phyloP scores from a whole-genome alignment of 2,888 invertebrate genomes.

The Hydriomena furcata region DNA sequence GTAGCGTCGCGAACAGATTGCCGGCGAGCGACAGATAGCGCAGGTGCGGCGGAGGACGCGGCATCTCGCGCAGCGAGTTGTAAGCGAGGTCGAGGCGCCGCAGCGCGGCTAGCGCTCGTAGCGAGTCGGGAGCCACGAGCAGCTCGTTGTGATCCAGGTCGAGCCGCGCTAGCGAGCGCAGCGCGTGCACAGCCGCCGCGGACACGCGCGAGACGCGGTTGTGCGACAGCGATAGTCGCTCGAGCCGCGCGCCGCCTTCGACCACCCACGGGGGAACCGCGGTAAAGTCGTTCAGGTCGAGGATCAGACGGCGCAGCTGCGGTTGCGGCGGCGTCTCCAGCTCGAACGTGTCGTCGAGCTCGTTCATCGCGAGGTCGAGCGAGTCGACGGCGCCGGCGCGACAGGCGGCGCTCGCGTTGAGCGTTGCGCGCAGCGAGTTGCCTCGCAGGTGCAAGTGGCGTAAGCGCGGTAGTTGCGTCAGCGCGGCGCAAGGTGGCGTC shows the following conservation, averaged over 20 bases:
- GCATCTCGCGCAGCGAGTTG: conserved; percentile 85
- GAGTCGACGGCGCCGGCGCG: conserved; percentile 85
- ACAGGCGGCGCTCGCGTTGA: conserved; percentile 64
- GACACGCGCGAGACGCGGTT: conserved; percentile 87
- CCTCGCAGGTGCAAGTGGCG: conserved; percentile 85
- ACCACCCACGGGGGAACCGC: conserved; percentile 85
- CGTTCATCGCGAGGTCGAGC: conserved; percentile 91
- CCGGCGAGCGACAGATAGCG: conserved; percentile 89
- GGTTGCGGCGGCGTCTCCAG: conserved; percentile 86
- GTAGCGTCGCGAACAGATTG: conserved; percentile 87
- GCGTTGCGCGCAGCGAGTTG: conserved; percentile 51
- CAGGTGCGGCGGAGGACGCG: conserved; percentile 82
- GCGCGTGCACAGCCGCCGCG: conserved; percentile 65
- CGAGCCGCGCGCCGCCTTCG: conserved; percentile 85
- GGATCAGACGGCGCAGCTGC: conserved; percentile 87
- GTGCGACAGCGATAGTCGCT: conserved; percentile 89
- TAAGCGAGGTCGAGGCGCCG: conserved; percentile 91
- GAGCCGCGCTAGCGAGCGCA: conserved; percentile 85
- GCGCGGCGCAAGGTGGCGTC: conserved; percentile 81
- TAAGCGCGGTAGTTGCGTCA: conserved; percentile 74
- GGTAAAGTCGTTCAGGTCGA: conserved; percentile 89
- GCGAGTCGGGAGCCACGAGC: conserved; percentile 83
- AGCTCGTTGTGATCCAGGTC: conserved; percentile 91
- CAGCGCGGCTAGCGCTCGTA: conserved; percentile 83
- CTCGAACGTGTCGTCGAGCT: conserved; percentile 85